Evolutionary conservation across 2,797 vertebrate genomes (phyloP), one percentile per base, ranked within the genome.

Genomic region (Erethizon dorsatum): DNA sequence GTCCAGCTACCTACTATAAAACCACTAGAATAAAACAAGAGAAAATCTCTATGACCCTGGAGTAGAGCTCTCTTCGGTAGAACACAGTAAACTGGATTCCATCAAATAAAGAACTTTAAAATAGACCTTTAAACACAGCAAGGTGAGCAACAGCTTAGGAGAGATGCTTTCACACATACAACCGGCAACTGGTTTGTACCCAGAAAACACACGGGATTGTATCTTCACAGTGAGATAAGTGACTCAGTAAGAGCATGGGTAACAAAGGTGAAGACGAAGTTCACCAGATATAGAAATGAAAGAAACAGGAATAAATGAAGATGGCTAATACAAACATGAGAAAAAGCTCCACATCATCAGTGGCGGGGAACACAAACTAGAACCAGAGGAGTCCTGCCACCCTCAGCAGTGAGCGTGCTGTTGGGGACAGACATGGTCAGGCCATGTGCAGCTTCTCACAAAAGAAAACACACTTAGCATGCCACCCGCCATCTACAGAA

Each of bases 401-500:
- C 22, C 14, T 8, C 4, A 5, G 33, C 13, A 11, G 0, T 3
- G 20, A 1, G 56, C 24, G 2, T 15, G 2, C 45, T 75, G 41
- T 0, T 73, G 69, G 41, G 41, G 41, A 75, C 71, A 13, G 20
- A 13, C 20, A 41, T 5, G 11, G 26, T 45, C 26, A 1, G 6
- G 47, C 75, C 47, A 33, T 7, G 15, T 7, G 18, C 28, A 0
- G 47, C 1, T 24, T 22, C 33, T 33, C 7, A 12, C 2, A 5
- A 22, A 0, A 2, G 5, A 18, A 26, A 12, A 80, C 56, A 4
- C 2, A 37, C 26, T n/a, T 1, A 11, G 67, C 17, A 5, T 12
- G 7, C 17, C 3, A 7, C 7, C n/a, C 6, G 26, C n/a, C 78
- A 7, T 3, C 1, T 0, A 63, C 18, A 5, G 0, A 14, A 45